Percentiles rank a stretch among this genome's conserved stretches.
These are phyloP conservation scores for Drosophila arizonae DNA, from an alignment of 1,140 invertebrate genomes.

Conservation along the genomic window DNA sequence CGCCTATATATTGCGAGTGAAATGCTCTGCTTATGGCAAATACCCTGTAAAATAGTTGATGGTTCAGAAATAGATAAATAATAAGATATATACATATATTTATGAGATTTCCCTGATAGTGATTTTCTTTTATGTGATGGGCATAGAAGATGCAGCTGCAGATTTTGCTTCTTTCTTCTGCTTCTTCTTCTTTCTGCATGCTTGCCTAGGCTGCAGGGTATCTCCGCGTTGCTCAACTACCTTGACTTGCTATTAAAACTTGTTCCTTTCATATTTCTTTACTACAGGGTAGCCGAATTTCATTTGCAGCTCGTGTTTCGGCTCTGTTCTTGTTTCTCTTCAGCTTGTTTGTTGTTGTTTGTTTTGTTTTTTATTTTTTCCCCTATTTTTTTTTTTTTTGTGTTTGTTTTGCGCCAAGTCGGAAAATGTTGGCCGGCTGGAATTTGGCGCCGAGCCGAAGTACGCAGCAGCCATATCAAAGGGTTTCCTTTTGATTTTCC, in stretches of 20 bases:
- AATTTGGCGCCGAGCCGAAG: neutral
- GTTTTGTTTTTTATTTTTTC: too few species aligned
- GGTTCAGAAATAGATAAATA: too few species aligned
- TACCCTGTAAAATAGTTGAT: conserved; percentile 2
- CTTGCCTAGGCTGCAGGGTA: neutral
- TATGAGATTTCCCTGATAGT: too few species aligned
- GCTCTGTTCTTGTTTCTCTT: neutral
- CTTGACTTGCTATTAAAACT: too few species aligned
- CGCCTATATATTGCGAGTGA: conserved; percentile 41
- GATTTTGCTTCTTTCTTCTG: too few species aligned
- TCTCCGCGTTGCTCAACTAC: too few species aligned
- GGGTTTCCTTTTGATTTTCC: conserved; percentile 34
- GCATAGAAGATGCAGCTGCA: too few species aligned
- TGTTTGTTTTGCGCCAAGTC: conserved; percentile 16
- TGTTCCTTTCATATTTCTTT: conserved; percentile 15
- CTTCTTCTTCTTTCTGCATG: too few species aligned
- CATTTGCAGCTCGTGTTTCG: conserved; percentile 12
- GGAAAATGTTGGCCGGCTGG: neutral
- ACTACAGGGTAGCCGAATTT: conserved; percentile 18
- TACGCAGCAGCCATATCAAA: conserved; percentile 32
- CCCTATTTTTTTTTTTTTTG: neutral
- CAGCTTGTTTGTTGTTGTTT: conserved; percentile 2
- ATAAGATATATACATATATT: too few species aligned
- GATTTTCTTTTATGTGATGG: too few species aligned
- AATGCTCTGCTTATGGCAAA: conserved; percentile 48